These are phyloP conservation scores for Formica aserva DNA, from an alignment of 2,888 invertebrate genomes.

Conservation along the genomic window DNA sequence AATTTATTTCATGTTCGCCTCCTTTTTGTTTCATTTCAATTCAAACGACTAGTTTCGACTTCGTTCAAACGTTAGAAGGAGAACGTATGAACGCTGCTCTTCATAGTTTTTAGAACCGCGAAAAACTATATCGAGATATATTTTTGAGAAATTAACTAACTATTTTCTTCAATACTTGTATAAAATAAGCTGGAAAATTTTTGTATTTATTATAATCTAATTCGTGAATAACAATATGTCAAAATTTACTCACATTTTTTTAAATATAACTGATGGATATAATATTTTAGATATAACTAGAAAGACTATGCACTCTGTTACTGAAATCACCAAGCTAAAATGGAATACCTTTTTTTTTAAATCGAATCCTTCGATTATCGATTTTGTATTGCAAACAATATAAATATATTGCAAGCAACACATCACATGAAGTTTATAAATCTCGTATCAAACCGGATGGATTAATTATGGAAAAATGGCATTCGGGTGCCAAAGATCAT, in stretches of 20 bases:
- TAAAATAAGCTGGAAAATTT: background rate
- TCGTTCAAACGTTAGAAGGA: background rate
- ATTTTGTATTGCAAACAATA: constrained; percentile 1
- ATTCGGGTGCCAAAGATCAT: constrained; percentile 68
- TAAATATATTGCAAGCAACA: constrained; percentile 10
- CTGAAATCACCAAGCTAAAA: background rate
- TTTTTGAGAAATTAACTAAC: background rate
- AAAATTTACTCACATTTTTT: background rate
- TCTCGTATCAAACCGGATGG: constrained; percentile 69
- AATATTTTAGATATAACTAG: background rate
- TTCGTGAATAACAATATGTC: background rate
- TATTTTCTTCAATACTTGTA: background rate
- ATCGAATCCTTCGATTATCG: background rate
- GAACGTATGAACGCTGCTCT: background rate
- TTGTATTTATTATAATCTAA: background rate
- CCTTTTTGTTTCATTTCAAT: background rate
- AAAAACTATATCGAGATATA: background rate
- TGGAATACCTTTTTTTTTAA: constrained; percentile 2
- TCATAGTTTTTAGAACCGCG: background rate
- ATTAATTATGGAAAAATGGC: constrained; percentile 60
- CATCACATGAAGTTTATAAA: constrained; percentile 58
- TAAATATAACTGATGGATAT: background rate
- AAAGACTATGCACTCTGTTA: background rate
- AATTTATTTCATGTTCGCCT: constrained; percentile 59
- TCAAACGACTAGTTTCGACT: background rate